Evolutionary conservation across 1,140 invertebrate genomes (phyloP).

Genomic region (Zaprionus nigranus): DNA sequence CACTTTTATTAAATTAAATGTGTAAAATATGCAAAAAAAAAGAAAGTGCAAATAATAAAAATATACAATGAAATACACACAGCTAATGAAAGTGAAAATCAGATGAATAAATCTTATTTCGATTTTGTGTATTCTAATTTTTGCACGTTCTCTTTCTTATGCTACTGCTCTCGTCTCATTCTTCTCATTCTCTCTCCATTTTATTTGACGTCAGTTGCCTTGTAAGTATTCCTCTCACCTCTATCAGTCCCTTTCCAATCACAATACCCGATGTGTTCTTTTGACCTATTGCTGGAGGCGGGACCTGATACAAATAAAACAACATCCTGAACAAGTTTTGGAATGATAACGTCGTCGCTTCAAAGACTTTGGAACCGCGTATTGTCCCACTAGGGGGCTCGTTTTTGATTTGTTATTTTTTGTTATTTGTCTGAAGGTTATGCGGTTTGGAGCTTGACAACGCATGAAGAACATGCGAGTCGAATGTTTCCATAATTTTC

Average conservation of each 20-base stretch:
- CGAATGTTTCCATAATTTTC: slow-evolving; percentile 47
- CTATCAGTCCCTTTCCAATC: neutral
- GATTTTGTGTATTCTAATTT: neutral
- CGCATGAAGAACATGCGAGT: neutral
- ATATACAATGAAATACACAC: neutral
- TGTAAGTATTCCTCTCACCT: neutral
- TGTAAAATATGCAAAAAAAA: neutral
- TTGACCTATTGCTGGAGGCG: slow-evolving; percentile 41
- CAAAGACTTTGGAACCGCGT: slow-evolving; percentile 26
- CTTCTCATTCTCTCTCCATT: neutral
- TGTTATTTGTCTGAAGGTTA: slow-evolving; percentile 34
- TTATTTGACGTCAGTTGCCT: slow-evolving; percentile 22
- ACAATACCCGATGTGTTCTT: slow-evolving; percentile 14
- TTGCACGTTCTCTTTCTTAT: neutral
- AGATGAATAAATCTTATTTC: neutral
- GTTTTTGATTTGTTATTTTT: slow-evolving; percentile 23
- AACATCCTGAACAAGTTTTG: slow-evolving; percentile 42
- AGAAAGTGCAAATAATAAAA: neutral
- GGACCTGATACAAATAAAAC: slow-evolving; percentile 20
- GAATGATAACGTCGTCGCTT: slow-evolving; percentile 17
- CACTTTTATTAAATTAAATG: neutral
- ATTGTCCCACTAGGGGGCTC: slow-evolving; percentile 31
- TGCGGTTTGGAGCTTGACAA: slow-evolving; percentile 32
- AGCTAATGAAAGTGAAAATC: neutral
- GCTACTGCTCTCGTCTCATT: neutral